phyloP scores from a whole-genome alignment of 2,797 vertebrate species.

The Sarcoramphus papa region DNA sequence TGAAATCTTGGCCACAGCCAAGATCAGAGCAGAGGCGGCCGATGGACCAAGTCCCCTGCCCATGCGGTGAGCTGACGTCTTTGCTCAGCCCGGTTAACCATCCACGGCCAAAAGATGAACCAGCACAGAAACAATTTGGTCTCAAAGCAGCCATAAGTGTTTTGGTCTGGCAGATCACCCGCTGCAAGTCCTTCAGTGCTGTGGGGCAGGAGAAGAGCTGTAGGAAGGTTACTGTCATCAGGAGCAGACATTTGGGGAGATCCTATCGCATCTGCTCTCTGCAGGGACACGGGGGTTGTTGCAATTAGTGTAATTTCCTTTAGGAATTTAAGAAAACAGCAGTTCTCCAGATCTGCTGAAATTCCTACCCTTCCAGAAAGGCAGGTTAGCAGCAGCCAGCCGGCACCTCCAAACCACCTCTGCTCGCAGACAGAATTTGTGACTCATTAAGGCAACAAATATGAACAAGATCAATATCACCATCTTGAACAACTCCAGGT shows the following conservation, averaged over 20 bases:
- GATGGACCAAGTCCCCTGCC: neutral
- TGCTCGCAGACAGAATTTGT: conserved; percentile 49
- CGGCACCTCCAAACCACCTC: conserved; percentile 24
- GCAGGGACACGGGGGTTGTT: neutral
- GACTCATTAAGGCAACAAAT: conserved; percentile 63
- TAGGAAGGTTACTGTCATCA: neutral
- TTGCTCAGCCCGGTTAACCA: neutral
- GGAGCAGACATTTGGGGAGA: neutral
- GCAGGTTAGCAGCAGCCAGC: conserved; percentile 27
- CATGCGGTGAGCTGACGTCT: neutral
- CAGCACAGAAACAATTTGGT: neutral
- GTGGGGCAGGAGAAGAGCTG: neutral
- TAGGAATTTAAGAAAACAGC: conserved; percentile 29
- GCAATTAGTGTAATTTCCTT: conserved; percentile 32
- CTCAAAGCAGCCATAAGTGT: neutral
- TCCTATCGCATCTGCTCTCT: neutral
- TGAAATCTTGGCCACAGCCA: neutral
- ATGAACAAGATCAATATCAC: conserved; percentile 51
- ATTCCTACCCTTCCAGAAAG: conserved; percentile 49
- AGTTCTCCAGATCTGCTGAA: neutral
- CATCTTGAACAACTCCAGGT: neutral
- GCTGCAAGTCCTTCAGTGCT: neutral
- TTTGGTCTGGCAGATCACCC: neutral
- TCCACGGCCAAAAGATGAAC: neutral
- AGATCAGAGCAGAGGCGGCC: neutral